Percentiles rank a stretch among this genome's conserved stretches.
Conservation (phyloP, 1,140 invertebrate genomes). For the Colletes latitarsis region DNA sequence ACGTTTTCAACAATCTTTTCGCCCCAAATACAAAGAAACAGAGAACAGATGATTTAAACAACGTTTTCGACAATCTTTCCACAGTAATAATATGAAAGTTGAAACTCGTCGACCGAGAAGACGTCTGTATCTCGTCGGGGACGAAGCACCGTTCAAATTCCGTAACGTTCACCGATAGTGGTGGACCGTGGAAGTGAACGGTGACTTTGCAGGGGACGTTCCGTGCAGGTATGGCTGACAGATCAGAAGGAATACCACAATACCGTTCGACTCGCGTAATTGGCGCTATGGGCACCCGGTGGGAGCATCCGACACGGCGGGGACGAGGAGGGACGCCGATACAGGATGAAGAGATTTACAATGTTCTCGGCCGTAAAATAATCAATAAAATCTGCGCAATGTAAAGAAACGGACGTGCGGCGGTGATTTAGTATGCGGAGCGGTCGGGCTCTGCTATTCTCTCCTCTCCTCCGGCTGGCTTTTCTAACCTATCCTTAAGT, state of each 20-base stretch:
- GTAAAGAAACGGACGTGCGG: constrained; percentile 80
- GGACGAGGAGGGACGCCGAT: constrained; percentile 68
- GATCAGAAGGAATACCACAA: constrained; percentile 53
- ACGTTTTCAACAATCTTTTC: too few species aligned
- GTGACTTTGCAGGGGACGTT: background rate
- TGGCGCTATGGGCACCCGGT: constrained; percentile 70
- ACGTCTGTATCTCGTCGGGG: too few species aligned
- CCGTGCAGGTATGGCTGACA: background rate
- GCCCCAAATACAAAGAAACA: too few species aligned
- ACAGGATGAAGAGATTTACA: constrained; percentile 80
- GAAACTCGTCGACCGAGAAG: too few species aligned
- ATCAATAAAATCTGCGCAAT: constrained; percentile 80
- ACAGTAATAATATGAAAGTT: too few species aligned
- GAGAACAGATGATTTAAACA: too few species aligned
- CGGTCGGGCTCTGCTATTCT: constrained; percentile 57
- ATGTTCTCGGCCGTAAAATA: constrained; percentile 80
- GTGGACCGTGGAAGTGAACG: background rate
- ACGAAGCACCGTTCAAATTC: background rate
- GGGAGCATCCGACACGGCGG: constrained; percentile 60
- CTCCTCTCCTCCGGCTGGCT: constrained; percentile 17
- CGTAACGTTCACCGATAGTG: background rate
- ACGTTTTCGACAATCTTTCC: too few species aligned
- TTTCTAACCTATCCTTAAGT: constrained; percentile 51
- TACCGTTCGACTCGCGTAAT: constrained; percentile 70
- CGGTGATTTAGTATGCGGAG: constrained; percentile 77